These are phyloP conservation scores for Chaetophractus vellerosus DNA, from an alignment of 2,797 vertebrate genomes.

Conservation along the genomic window DNA sequence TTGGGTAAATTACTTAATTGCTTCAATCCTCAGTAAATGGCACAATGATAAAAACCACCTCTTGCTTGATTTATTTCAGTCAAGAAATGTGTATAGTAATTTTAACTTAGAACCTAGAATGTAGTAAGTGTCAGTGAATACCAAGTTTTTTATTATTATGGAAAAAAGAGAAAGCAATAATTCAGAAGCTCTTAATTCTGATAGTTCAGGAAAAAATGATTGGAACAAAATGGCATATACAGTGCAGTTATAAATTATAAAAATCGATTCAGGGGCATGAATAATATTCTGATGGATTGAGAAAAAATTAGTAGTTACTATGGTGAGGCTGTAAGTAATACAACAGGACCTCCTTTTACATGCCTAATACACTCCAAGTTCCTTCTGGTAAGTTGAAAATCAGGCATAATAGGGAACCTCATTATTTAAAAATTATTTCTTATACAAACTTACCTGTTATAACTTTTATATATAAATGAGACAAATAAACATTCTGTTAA, in stretches of 20 bases:
- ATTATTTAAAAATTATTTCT: too few relatives aligned
- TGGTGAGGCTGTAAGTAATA: background rate
- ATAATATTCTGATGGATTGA: background rate
- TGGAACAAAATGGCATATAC: background rate
- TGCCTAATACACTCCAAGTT: too few relatives aligned
- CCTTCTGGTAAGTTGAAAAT: too few relatives aligned
- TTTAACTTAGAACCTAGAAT: background rate
- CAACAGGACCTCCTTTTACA: too few relatives aligned
- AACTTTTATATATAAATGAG: too few relatives aligned
- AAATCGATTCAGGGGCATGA: background rate
- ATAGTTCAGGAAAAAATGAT: conserved; percentile 18
- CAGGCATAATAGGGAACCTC: too few relatives aligned
- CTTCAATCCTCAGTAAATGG: background rate
- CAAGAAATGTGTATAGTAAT: background rate
- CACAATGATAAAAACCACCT: background rate
- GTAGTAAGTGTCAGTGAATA: background rate
- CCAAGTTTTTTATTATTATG: background rate
- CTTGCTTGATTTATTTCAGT: background rate
- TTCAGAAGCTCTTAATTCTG: background rate
- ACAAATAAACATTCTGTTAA: too few relatives aligned
- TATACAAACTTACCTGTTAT: too few relatives aligned
- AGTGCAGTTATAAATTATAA: conserved; percentile 16
- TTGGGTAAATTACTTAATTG: background rate
- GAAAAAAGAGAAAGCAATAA: background rate
- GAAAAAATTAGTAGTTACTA: background rate